Percentiles rank a stretch among this genome's conserved stretches.
Evolutionary conservation across 2,888 invertebrate species (phyloP).

Genomic region (Laothoe populi): DNA sequence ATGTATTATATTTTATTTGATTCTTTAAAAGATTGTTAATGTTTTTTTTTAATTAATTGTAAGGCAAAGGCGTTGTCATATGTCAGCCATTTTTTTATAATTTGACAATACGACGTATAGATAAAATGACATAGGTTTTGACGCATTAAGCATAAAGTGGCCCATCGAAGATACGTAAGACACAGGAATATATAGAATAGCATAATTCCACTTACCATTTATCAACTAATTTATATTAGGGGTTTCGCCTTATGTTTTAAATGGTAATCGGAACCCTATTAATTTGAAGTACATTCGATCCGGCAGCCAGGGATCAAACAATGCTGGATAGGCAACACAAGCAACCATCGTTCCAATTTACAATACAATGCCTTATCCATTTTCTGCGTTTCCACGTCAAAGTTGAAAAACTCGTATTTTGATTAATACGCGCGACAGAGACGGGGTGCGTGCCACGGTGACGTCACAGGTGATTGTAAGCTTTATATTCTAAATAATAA

Average conservation of each 20-base stretch:
- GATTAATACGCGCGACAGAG: constrained; percentile 84
- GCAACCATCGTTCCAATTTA: constrained; percentile 82
- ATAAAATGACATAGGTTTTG: too few species aligned
- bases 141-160: too few species aligned
- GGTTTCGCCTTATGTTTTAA: constrained; percentile 1
- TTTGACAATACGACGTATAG: too few species aligned
- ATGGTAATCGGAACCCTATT: constrained; percentile 10
- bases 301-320: constrained; percentile 52
- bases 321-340: constrained; percentile 63
- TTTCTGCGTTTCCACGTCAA: constrained; percentile 83
- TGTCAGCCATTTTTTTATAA: too few species aligned
- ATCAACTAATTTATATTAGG: background rate
- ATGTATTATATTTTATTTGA: too few species aligned
- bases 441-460: constrained; percentile 65
- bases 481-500: constrained; percentile 54
- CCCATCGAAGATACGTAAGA: too few species aligned
- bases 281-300: constrained; percentile 23
- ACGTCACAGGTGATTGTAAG: constrained; percentile 47
- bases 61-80: too few species aligned
- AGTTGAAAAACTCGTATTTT: constrained; percentile 82
- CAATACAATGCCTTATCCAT: constrained; percentile 84
- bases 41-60: too few species aligned
- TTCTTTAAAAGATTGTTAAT: too few species aligned
- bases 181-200: too few species aligned
- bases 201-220: too few species aligned